Percentiles rank a stretch among this genome's conserved stretches.
phyloP scores from a whole-genome alignment of 1,140 invertebrate species.

The Drosophila santomea region DNA sequence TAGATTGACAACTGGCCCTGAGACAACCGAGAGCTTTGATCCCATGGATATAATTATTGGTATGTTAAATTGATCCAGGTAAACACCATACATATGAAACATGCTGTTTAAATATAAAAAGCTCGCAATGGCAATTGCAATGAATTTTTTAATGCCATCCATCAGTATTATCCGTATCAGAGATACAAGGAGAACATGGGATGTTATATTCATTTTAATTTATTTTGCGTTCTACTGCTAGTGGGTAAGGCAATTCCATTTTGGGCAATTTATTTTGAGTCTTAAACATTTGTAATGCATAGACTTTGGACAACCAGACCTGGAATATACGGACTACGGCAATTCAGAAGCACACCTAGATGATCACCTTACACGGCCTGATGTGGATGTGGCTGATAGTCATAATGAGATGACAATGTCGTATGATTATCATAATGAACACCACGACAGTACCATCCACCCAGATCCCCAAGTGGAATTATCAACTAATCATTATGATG shows the following conservation, averaged over 20 bases:
- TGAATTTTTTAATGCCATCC: background rate
- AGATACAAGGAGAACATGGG: background rate
- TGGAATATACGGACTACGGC: background rate
- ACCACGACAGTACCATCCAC: background rate
- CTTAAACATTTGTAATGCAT: background rate
- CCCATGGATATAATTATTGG: background rate
- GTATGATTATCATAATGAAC: slow-evolving; percentile 5
- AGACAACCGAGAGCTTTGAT: background rate
- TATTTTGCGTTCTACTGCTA: background rate
- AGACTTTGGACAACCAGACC: background rate
- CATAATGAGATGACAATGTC: background rate
- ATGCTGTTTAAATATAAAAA: slow-evolving; percentile 39
- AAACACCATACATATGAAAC: background rate
- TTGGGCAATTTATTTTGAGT: background rate
- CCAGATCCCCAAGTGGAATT: background rate
- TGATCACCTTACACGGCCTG: slow-evolving; percentile 5
- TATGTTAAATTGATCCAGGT: background rate
- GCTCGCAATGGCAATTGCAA: background rate
- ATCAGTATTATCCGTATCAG: slow-evolving; percentile 29
- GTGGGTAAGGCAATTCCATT: background rate
- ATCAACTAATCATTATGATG: background rate
- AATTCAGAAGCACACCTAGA: slow-evolving; percentile 7
- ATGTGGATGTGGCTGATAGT: background rate
- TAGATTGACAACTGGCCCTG: too few species aligned
- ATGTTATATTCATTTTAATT: background rate